Conservation (phyloP, 2,113 vertebrate species). For the Polypterus senegalus region DNA sequence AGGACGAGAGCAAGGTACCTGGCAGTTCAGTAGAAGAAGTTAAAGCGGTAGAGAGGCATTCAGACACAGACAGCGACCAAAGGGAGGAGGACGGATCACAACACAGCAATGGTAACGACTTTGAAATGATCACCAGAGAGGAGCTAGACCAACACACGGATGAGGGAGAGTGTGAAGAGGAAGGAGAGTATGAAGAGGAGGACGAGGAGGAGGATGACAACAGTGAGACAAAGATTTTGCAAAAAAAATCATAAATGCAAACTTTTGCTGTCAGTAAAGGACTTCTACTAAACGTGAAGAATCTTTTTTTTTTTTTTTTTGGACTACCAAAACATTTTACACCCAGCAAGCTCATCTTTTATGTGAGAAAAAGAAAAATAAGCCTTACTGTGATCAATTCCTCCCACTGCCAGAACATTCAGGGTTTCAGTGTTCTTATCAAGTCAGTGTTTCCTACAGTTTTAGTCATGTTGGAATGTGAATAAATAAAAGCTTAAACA, state of each 20-base stretch:
- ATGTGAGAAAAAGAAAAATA: constrained; percentile 24
- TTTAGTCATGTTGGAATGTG: no score
- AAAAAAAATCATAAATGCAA: constrained; percentile 68
- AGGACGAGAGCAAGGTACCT: constrained; percentile 22
- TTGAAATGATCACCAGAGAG: constrained; percentile 98
- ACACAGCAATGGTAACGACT: constrained; percentile 98
- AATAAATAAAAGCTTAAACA: no score
- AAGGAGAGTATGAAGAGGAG: constrained; percentile 43
- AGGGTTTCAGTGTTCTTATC: no score
- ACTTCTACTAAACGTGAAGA: constrained; percentile 34
- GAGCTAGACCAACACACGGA: constrained; percentile 96
- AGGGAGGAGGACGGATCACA: constrained; percentile 89
- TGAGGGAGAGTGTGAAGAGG: constrained; percentile 69
- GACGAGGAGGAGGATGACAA: constrained; percentile 33
- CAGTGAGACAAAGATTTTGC: constrained; percentile 48
- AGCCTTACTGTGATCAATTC: constrained; percentile 27
- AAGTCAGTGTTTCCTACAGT: no score
- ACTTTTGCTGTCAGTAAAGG: constrained; percentile 32
- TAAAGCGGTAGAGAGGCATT: constrained; percentile 59
- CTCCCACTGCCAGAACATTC: not conserved
- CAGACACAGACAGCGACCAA: constrained; percentile 92
- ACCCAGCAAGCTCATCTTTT: constrained; percentile 7
- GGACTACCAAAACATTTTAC: constrained; percentile 32
- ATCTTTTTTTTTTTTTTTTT: constrained; percentile 60
- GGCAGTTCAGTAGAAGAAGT: constrained; percentile 46